A percentile compares a stretch with the other conserved stretches of the same genome.
Conservation (phyloP, 2,888 invertebrate species). For the Pristionchus arcanus region DNA sequence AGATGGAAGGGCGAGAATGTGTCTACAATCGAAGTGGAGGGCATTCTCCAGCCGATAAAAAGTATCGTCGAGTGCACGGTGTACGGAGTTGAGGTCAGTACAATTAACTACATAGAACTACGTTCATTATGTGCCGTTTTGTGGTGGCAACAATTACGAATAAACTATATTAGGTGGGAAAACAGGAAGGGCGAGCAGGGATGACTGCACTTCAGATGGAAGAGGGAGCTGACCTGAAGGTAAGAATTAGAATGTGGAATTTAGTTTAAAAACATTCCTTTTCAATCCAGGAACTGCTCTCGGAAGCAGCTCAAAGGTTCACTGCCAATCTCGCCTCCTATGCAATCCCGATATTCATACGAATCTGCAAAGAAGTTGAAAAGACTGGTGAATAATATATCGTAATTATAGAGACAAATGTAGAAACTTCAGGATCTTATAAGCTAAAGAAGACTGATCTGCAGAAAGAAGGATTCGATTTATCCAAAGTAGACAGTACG, state of each 20-base stretch:
- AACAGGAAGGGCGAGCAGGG: conserved; percentile 88
- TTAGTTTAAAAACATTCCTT: no score
- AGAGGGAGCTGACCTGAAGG: conserved; percentile 73
- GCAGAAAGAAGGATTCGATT: conserved; percentile 89
- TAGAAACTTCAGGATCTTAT: conserved; percentile 87
- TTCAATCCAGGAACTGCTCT: conserved; percentile 67
- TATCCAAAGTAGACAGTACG: conserved; percentile 67
- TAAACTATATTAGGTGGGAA: conserved; percentile 11
- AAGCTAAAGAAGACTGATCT: conserved; percentile 93
- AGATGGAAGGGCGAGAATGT: conserved; percentile 83
- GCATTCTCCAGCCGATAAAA: conserved; percentile 89
- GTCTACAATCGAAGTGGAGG: conserved; percentile 97
- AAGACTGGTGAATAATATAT: conserved; percentile 86
- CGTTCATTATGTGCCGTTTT: background rate
- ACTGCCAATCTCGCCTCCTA: conserved; percentile 86
- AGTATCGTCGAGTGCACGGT: conserved; percentile 92
- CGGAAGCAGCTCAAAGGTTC: conserved; percentile 69
- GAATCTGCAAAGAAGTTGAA: conserved; percentile 88
- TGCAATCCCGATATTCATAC: conserved; percentile 91
- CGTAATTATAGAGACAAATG: background rate
- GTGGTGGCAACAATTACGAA: no score
- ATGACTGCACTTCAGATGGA: conserved; percentile 92
- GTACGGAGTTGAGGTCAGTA: conserved; percentile 90
- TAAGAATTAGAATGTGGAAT: conserved; percentile 41
- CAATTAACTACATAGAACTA: background rate